A percentile compares a stretch with the other conserved stretches of the same genome.
phyloP scores from a whole-genome alignment of 2,113 vertebrate genomes.

The Sterrhoptilus dennistouni region DNA sequence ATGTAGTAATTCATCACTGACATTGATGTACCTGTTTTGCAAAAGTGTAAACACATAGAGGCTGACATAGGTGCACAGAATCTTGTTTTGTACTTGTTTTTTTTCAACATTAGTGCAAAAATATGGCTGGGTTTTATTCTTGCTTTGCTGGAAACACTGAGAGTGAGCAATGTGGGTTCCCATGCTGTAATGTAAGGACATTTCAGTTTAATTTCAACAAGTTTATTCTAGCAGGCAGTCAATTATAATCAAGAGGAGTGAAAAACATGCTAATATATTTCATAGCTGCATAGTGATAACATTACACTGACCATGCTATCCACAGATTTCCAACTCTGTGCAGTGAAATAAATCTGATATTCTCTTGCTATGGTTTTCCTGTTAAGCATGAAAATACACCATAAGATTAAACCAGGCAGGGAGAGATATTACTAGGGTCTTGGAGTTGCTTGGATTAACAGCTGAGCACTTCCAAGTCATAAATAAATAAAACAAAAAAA shows the following conservation, averaged over 20 bases:
- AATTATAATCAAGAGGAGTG: not conserved
- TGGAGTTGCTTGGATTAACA: not conserved
- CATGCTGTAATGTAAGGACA: not conserved
- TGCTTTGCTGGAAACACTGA: not conserved
- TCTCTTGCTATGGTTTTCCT: constrained; percentile 21
- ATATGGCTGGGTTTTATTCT: not conserved
- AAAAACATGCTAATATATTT: not conserved
- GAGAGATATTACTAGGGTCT: not conserved
- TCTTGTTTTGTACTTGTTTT: not conserved
- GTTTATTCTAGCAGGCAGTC: not conserved
- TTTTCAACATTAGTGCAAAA: not conserved
- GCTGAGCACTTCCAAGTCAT: not conserved
- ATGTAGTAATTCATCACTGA: not conserved
- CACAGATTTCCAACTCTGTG: not conserved
- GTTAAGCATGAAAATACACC: constrained; percentile 24
- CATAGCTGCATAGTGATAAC: not conserved
- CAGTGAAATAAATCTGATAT: not conserved
- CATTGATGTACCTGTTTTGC: not conserved
- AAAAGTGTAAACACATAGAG: not conserved
- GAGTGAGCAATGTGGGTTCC: accelerated
- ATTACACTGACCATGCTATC: not conserved
- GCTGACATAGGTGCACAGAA: not conserved
- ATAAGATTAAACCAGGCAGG: not conserved
- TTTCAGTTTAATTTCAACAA: not conserved
- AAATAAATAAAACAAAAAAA: not conserved